Evolutionary conservation across 2,888 invertebrate species (phyloP).

Genomic region (Tuberolachnus salignus): DNA sequence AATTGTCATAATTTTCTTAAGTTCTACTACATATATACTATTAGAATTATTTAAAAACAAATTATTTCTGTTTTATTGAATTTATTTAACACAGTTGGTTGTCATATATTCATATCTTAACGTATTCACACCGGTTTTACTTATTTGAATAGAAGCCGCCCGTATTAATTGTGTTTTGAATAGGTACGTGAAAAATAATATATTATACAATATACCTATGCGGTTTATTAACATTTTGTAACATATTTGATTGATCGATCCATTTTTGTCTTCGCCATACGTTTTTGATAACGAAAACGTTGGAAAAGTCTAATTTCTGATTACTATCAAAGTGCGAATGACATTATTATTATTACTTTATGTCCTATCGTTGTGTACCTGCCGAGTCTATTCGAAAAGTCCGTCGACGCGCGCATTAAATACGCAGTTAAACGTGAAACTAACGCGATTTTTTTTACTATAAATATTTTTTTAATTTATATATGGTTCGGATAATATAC

Average conservation of each 20-base stretch:
- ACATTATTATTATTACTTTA: too few species aligned
- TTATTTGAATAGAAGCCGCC: not conserved
- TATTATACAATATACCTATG: not conserved
- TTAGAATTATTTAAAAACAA: constrained; percentile 6
- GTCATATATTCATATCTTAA: not conserved
- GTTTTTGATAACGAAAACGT: not conserved
- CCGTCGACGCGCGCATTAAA: too few species aligned
- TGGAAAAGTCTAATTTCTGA: not conserved
- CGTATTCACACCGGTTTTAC: not conserved
- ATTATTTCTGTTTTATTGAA: not conserved
- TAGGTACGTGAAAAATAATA: not conserved
- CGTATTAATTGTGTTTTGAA: not conserved
- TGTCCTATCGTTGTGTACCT: too few species aligned
- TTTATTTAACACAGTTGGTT: constrained; percentile 5
- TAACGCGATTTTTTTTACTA: too few species aligned
- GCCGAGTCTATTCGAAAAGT: not conserved
- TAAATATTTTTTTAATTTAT: too few species aligned
- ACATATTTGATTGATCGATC: not conserved
- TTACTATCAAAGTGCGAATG: not conserved
- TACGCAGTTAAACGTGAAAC: not conserved
- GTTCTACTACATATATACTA: not conserved
- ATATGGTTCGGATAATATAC: not conserved
- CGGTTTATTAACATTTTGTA: not conserved
- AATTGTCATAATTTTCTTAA: constrained; percentile 31
- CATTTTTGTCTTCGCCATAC: not conserved